A percentile compares a stretch with the other conserved stretches of the same genome.
Evolutionary conservation across 92 coral and sea anemone genomes (phyloP).

Genomic region (Heliopora coerulea): DNA sequence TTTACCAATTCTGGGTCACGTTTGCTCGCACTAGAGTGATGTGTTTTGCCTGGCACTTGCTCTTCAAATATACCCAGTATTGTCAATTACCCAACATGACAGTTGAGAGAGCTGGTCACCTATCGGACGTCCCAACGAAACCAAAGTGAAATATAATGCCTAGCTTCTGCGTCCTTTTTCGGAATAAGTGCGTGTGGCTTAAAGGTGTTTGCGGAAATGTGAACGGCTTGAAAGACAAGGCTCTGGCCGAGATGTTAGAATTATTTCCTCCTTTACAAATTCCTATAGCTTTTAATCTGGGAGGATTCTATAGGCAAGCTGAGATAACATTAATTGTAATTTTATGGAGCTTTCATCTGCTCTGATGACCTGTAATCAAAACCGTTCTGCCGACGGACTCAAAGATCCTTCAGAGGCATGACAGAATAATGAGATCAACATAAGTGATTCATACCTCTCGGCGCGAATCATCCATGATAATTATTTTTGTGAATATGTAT

Average conservation of each 20-base stretch:
- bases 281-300: constrained; percentile 35
- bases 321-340: constrained; percentile 47
- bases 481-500: neutral
- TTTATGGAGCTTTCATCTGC: constrained; percentile 47
- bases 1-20: constrained; percentile 28
- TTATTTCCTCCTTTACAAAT: constrained; percentile 29
- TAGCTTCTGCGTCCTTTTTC: neutral
- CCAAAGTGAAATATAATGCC: neutral
- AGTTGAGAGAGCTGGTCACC: constrained; percentile 37
- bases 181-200: neutral
- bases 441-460: constrained; percentile 8
- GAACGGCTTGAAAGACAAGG: neutral
- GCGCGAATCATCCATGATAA: constrained; percentile 1
- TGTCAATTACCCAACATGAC: constrained; percentile 15
- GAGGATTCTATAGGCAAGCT: constrained; percentile 46
- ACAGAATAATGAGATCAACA: constrained; percentile 31
- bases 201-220: constrained; percentile 9
- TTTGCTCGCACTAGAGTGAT: constrained; percentile 7
- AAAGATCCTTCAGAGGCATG: constrained; percentile 14
- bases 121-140: neutral
- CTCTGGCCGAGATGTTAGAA: constrained; percentile 15
- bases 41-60: constrained; percentile 7
- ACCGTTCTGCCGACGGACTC: constrained; percentile 25
- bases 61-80: constrained; percentile 1
- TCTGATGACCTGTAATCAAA: constrained; percentile 39